Base-by-base conservation (phyloP, 1,140 invertebrate genomes). In the Calosoma granatense region DNA sequence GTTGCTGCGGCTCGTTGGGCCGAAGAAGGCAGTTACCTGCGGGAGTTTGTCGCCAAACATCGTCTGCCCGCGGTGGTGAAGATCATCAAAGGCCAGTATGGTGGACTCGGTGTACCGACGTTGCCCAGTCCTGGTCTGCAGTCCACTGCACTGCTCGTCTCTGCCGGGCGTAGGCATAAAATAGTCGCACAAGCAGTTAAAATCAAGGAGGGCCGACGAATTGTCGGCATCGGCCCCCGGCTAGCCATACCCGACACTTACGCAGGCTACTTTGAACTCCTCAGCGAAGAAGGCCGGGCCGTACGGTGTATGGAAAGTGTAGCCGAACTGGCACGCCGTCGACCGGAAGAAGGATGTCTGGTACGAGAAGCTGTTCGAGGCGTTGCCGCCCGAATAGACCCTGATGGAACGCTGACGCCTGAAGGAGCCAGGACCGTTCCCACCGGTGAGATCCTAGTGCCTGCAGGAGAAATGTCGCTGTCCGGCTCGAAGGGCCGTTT, bases 21-120 rank as follows among this genome's bases (percentile, higher is more conserved):
- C 53, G 88, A 91, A 63, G 86, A 90, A 64, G 82, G 82, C 4
- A 81, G 81, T 59, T 86, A 88, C 64, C 77, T 93, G 17, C 81
- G 85, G 60, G 89, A 93, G 65, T 88, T 90, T 68, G 81, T 89
- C 22, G 78, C 81, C 63, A 90, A 90, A 65, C 80, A 87, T 61
- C 79, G 83, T 51, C 74, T 94, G 53, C 92, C 93, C 6, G 85
- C 83, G 61, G 84, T 95, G 59, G 89, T 88, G 56, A 92, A 92
- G 74, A 90, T 96, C 61, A 86, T 90, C 57, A 93, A 94, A 74
- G 92, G 92, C 55, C 90, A 94, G 68, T 95, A 94, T 75, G 85
- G 88, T 55, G 87, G 87, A 20, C 78, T 95, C 12, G 92, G 92
- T 2, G 88, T 90, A 15, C 88, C 91, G 3, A 89, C 89, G 0